Percentiles rank a stretch among this genome's conserved stretches.
These are phyloP conservation scores for Prionailurus bengalensis DNA, from an alignment of 2,113 vertebrate genomes.

Conservation along the genomic window DNA sequence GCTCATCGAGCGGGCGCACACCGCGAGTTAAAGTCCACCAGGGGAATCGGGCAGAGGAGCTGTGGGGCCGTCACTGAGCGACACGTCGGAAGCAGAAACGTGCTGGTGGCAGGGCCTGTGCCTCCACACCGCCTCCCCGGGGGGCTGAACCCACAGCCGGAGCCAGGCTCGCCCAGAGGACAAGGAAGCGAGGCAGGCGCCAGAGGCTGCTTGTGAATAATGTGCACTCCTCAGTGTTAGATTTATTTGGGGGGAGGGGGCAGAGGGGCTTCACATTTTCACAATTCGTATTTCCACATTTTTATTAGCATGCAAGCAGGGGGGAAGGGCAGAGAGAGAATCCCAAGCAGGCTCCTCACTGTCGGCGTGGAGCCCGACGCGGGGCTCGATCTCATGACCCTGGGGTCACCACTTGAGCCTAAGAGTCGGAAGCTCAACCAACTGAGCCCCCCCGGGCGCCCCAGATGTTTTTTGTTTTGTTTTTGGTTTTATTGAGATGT, in stretches of 20 bases:
- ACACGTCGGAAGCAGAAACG: not conserved
- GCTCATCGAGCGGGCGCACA: not conserved
- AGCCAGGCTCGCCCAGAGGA: not conserved
- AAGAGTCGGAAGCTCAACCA: no score
- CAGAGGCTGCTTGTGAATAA: no score
- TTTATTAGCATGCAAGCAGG: no score
- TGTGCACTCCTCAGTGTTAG: not conserved
- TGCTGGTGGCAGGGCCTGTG: no score
- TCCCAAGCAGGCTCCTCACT: no score
- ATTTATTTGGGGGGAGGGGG: not conserved
- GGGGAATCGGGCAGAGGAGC: not conserved
- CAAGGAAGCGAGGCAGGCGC: fast-evolving
- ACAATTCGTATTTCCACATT: no score
- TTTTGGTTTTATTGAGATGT: not conserved
- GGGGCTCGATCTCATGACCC: no score
- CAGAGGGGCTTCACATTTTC: no score
- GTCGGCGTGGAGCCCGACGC: no score
- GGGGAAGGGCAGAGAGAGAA: no score
- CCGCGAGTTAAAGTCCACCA: not conserved
- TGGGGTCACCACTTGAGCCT: no score
- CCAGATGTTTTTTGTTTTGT: not conserved
- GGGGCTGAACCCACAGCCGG: not conserved
- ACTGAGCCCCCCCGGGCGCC: no score
- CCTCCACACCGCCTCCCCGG: not conserved
- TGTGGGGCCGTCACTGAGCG: not conserved